phyloP scores from a whole-genome alignment of 1,140 invertebrate species.

The Metaphire vulgaris region DNA sequence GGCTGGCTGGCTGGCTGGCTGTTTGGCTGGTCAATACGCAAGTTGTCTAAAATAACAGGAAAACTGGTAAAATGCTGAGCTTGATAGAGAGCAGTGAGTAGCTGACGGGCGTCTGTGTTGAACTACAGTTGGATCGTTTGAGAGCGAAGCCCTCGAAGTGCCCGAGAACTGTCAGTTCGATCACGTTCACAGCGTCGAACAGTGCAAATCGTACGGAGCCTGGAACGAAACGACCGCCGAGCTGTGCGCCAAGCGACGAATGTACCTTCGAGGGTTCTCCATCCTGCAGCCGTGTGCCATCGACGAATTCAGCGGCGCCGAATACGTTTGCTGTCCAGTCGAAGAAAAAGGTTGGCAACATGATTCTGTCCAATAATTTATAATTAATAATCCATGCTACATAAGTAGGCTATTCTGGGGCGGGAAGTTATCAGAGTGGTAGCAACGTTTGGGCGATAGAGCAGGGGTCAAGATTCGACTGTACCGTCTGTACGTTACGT shows the following conservation, averaged over 20 bases:
- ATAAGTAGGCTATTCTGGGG: neutral
- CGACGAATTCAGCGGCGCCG: conserved; percentile 92
- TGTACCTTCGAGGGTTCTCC: conserved; percentile 86
- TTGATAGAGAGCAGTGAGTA: too few species aligned
- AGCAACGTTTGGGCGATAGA: neutral
- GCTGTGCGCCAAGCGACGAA: conserved; percentile 72
- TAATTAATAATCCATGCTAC: neutral
- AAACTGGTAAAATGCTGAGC: too few species aligned
- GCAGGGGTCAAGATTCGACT: too few species aligned
- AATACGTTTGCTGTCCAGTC: conserved; percentile 94
- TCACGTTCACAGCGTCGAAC: conserved; percentile 92
- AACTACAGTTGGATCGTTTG: conserved; percentile 97
- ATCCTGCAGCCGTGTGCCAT: conserved; percentile 90
- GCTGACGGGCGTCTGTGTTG: too few species aligned
- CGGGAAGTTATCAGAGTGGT: too few species aligned
- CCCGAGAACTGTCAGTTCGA: conserved; percentile 97
- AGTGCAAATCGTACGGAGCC: conserved; percentile 82
- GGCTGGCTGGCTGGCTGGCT: too few species aligned
- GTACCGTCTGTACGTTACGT: too few species aligned
- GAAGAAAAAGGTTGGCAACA: conserved; percentile 2
- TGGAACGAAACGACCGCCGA: conserved; percentile 89
- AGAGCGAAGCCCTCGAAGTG: conserved; percentile 95
- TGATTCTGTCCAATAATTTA: neutral
- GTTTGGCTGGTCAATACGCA: too few species aligned
- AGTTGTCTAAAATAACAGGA: too few species aligned